These are phyloP conservation scores for Apogon talboti DNA, from an alignment of 2,797 vertebrate species.

Conservation along the genomic window DNA sequence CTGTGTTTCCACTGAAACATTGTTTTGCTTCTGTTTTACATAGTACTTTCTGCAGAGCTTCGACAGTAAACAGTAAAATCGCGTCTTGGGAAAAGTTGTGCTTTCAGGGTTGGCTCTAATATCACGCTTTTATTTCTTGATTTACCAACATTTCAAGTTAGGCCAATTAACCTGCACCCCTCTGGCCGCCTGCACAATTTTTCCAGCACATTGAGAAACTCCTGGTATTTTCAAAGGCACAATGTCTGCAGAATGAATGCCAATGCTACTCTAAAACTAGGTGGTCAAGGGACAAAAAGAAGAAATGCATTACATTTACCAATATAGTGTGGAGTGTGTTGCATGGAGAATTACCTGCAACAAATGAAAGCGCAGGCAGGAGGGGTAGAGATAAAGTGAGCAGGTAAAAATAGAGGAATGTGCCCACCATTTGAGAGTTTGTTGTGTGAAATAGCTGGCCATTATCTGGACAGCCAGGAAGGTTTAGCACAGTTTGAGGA, in stretches of 20 bases:
- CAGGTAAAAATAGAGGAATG: constrained; percentile 62
- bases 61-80: constrained; percentile 2
- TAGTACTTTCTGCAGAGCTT: constrained; percentile 9
- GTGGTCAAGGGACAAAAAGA: constrained; percentile 57
- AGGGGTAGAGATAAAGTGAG: constrained; percentile 72
- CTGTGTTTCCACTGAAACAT: constrained; percentile 13
- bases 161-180: constrained; percentile 50
- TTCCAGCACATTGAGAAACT: constrained; percentile 30
- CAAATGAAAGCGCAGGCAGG: constrained; percentile 67
- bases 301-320: constrained; percentile 66
- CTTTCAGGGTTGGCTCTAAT: constrained; percentile 22
- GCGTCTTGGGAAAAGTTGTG: constrained; percentile 18
- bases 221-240: constrained; percentile 37
- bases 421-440: constrained; percentile 67
- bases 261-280: constrained; percentile 54
- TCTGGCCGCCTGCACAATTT: constrained; percentile 35
- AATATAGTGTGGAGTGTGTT: constrained; percentile 53
- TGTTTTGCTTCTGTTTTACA: constrained; percentile 35
- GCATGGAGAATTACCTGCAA: constrained; percentile 74
- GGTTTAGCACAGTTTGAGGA: constrained; percentile 72
- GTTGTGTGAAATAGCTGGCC: constrained; percentile 78
- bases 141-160: constrained; percentile 37
- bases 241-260: constrained; percentile 51
- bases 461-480: constrained; percentile 79
- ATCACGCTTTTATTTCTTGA: constrained; percentile 33